Conservation (phyloP, 2,888 invertebrate genomes). For the Ypsolopha scabrella region DNA sequence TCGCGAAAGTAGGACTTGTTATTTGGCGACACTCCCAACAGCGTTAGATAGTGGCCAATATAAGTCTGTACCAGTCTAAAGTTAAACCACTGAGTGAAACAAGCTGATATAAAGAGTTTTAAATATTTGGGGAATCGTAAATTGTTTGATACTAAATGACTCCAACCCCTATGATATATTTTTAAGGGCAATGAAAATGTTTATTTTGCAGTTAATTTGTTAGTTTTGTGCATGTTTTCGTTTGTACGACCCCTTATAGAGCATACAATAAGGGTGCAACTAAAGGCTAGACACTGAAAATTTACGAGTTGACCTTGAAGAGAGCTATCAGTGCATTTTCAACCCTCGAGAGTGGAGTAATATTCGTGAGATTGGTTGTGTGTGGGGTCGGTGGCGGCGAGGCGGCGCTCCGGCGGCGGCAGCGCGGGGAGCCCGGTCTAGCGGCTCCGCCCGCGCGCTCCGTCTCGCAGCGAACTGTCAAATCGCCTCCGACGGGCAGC, state of each 20-base stretch:
- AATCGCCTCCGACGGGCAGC: slow-evolving; percentile 65
- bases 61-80: too few relatives aligned
- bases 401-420: slow-evolving; percentile 35
- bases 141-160: too few relatives aligned
- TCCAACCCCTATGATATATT: too few relatives aligned
- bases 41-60: background rate
- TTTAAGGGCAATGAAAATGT: too few relatives aligned
- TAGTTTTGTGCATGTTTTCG: too few relatives aligned
- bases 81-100: too few relatives aligned
- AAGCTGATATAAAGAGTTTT: background rate
- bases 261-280: too few relatives aligned
- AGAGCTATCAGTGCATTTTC: slow-evolving; percentile 50
- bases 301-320: slow-evolving; percentile 47
- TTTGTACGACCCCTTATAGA: too few relatives aligned
- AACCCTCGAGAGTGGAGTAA: slow-evolving; percentile 36
- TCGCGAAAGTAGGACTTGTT: background rate
- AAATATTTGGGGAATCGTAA: background rate
- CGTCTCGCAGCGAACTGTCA: slow-evolving; percentile 59
- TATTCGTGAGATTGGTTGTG: slow-evolving; percentile 1
- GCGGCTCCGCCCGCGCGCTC: slow-evolving; percentile 50
- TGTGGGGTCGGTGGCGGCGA: slow-evolving; percentile 26
- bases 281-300: too few relatives aligned
- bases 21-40: background rate
- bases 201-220: too few relatives aligned
- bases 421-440: slow-evolving; percentile 14